Evolutionary conservation across 2,888 invertebrate genomes (phyloP), one percentile per base, ranked within the genome.

Genomic region (Polietes domitor): DNA sequence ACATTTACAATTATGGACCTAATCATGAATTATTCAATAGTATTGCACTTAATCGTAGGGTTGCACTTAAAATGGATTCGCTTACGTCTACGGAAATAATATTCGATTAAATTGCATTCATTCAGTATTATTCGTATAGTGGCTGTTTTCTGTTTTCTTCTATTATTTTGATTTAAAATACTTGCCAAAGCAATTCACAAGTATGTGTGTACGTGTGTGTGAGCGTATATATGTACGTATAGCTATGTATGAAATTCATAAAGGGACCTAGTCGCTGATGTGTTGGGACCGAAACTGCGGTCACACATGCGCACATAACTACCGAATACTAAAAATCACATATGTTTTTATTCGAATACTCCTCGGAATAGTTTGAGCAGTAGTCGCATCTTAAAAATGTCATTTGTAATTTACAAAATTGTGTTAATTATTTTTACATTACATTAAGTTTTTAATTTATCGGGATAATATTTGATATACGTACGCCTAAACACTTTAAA

Each of bases 301-400:
- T n/a, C 28, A n/a, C 37, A 80, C 63, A 84, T 81, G 76, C 28
- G 17, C 24, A 80, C 63, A 84, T 81, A 78, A 63, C 81, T 84
- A 84, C 26, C 71, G 78, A 84, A 84, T 84, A 84, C 81, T 84
- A 84, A 78, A 81, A 78, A 84, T 84, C 84, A 84, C 84, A 84
- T 81, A 43, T 72, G 75, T 80, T 81, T 81, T 78, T 41, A 68
- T 41, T 68, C 43, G 78, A 84, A 84, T 84, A 84, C 65, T 80
- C 68, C 50, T 77, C 5, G 4, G 26, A 61, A 61, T 61, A 61
- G 7, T 68, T 70, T 61, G 72, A 77, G 68, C 32, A 37, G 24
- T 61, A 53, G 28, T 50, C 41, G 47, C 61, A 6, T n/a, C 15
- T 47, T 74, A 61, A 73, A 58, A 83, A 83, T 53, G 4, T 32